These are phyloP conservation scores for Stomatorhinus ivindoensis DNA, from an alignment of 2,113 vertebrate species.

Conservation along the genomic window DNA sequence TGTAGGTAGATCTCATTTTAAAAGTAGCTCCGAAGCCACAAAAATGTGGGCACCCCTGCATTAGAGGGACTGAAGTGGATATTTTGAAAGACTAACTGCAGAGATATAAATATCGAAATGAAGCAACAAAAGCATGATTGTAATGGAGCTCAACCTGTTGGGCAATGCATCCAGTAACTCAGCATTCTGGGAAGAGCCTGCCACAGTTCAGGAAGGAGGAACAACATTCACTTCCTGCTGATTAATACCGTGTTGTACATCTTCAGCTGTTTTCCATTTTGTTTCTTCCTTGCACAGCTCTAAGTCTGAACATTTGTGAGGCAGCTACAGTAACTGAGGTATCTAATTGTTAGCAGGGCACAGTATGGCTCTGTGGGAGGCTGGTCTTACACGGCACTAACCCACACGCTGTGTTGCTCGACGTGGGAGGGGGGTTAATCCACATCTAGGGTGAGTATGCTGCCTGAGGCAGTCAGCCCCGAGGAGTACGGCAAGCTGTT, in stretches of 20 bases:
- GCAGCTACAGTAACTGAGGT: slow-evolving; percentile 22
- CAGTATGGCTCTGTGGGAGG: slow-evolving; percentile 35
- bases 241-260: neutral
- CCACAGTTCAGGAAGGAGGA: neutral
- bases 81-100: neutral
- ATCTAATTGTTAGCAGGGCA: slow-evolving; percentile 42
- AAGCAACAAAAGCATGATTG: neutral
- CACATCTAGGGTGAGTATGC: neutral
- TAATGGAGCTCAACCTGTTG: neutral
- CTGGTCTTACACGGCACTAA: slow-evolving; percentile 39
- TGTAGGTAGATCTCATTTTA: too few species aligned
- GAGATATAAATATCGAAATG: neutral
- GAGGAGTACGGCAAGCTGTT: neutral
- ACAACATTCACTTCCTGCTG: neutral
- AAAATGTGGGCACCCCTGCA: too few species aligned
- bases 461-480: neutral
- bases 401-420: neutral
- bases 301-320: slow-evolving; percentile 34
- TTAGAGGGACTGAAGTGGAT: neutral
- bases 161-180: neutral
- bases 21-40: too few species aligned
- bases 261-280: neutral
- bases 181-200: neutral
- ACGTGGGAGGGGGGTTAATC: too few species aligned
- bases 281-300: neutral